phyloP scores from a whole-genome alignment of 2,888 invertebrate species.

The Ectemnius continuus region DNA sequence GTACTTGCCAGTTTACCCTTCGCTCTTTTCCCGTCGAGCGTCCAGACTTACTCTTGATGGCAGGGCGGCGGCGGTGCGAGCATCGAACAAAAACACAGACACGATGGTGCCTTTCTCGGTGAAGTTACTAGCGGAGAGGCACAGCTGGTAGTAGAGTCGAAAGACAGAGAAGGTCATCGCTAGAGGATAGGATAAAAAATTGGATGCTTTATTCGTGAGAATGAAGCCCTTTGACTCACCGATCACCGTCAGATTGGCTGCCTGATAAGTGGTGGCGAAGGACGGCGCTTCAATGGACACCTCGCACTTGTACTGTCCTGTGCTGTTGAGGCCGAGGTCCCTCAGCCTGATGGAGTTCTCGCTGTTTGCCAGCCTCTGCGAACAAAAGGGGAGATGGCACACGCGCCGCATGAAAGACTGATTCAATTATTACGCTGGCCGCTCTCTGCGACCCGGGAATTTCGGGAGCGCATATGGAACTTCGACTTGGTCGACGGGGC shows the following conservation, averaged over 20 bases:
- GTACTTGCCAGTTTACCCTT: constrained; percentile 4
- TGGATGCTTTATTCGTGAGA: not conserved
- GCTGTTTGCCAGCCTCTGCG: constrained; percentile 59
- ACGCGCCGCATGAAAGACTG: not conserved
- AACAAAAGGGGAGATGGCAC: constrained; percentile 33
- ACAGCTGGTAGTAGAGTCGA: no score
- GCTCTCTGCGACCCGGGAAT: constrained; percentile 33
- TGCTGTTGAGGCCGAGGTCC: constrained; percentile 61
- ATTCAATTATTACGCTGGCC: constrained; percentile 7
- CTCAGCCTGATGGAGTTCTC: constrained; percentile 65
- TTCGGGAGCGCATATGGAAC: constrained; percentile 8
- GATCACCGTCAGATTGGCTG: constrained; percentile 68
- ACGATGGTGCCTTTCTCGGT: not conserved
- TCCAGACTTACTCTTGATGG: not conserved
- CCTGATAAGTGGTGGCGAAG: constrained; percentile 64
- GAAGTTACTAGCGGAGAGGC: no score
- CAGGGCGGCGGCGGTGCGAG: not conserved
- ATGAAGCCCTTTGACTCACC: constrained; percentile 45
- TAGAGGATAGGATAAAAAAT: no score
- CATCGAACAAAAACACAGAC: not conserved
- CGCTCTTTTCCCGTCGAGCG: not conserved
- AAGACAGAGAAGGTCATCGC: no score
- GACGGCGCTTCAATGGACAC: constrained; percentile 70
- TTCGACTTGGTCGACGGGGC: constrained; percentile 27
- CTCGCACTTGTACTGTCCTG: constrained; percentile 73